A percentile compares a stretch with the other conserved stretches of the same genome.
phyloP scores from a whole-genome alignment of 1,140 invertebrate species.

The Sesamia nonagrioides region DNA sequence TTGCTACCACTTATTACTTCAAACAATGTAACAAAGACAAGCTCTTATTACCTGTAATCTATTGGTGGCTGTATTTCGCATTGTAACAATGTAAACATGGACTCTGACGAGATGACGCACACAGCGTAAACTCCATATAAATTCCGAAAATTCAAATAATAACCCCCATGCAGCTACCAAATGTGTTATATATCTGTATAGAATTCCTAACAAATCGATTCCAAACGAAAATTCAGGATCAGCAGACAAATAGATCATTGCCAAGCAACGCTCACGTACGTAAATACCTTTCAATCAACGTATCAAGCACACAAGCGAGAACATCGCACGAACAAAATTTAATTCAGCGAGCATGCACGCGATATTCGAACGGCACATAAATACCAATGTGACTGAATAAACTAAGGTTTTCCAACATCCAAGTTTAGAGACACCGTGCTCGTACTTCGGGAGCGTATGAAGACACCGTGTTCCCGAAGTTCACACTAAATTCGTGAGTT shows the following conservation, averaged over 20 bases:
- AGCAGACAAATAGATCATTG: conserved; percentile 54
- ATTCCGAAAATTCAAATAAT: conserved; percentile 32
- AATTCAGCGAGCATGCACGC: conserved; percentile 63
- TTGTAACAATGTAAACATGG: conserved; percentile 1
- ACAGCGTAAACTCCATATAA: background rate
- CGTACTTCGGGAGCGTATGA: conserved; percentile 6
- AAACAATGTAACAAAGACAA: background rate
- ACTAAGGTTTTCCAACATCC: conserved; percentile 37
- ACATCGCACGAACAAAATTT: conserved; percentile 61
- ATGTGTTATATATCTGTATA: conserved; percentile 3
- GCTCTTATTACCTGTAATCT: background rate
- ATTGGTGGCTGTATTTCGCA: background rate
- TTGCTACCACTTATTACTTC: too few relatives aligned
- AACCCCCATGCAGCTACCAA: conserved; percentile 4
- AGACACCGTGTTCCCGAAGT: conserved; percentile 32
- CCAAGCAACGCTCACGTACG: conserved; percentile 60
- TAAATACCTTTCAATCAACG: conserved; percentile 72
- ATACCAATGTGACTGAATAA: conserved; percentile 60
- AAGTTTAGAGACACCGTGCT: conserved; percentile 48
- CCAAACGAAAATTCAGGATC: conserved; percentile 17
- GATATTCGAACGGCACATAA: conserved; percentile 62
- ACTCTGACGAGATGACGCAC: background rate
- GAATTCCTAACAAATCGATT: conserved; percentile 45
- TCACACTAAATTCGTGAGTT: conserved; percentile 36
- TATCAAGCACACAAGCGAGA: conserved; percentile 58